These are phyloP conservation scores for Dascillus cervinus DNA, from an alignment of 2,888 invertebrate species.

Conservation along the genomic window DNA sequence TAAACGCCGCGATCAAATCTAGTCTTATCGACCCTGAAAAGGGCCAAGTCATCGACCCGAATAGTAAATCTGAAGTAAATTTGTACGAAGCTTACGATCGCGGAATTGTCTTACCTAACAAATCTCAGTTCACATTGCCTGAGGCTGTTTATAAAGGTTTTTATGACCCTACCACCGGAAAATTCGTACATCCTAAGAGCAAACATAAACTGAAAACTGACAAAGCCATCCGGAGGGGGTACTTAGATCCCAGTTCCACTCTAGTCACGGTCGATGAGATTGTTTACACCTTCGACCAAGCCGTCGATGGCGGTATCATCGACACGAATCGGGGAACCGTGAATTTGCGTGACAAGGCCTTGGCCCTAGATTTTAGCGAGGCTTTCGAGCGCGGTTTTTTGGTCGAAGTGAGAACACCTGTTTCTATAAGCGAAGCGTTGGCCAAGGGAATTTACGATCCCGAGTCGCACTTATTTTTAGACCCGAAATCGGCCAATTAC, in stretches of 20 bases:
- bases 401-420: conserved; percentile 72
- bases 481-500: conserved; percentile 70
- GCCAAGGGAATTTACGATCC: conserved; percentile 74
- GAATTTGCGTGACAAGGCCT: conserved; percentile 50
- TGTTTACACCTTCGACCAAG: conserved; percentile 74
- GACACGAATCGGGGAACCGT: conserved; percentile 69
- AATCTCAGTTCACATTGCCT: conserved; percentile 74
- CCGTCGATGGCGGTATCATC: conserved; percentile 68
- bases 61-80: conserved; percentile 64
- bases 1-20: conserved; percentile 68
- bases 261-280: conserved; percentile 75
- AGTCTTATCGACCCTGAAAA: conserved; percentile 72
- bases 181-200: conserved; percentile 72
- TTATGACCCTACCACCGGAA: conserved; percentile 77
- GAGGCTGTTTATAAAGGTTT: conserved; percentile 90
- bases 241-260: conserved; percentile 80
- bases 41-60: conserved; percentile 72
- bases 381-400: conserved; percentile 78
- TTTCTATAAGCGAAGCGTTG: conserved; percentile 74
- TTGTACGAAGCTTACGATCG: conserved; percentile 78
- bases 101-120: conserved; percentile 73
- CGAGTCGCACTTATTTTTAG: conserved; percentile 71
- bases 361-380: conserved; percentile 67
- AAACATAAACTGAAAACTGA: conserved; percentile 73
- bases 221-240: conserved; percentile 75